Evolutionary conservation across 2,888 invertebrate species (phyloP), one percentile per base, ranked within the genome.

Genomic region (Scaptomyza polygonia): DNA sequence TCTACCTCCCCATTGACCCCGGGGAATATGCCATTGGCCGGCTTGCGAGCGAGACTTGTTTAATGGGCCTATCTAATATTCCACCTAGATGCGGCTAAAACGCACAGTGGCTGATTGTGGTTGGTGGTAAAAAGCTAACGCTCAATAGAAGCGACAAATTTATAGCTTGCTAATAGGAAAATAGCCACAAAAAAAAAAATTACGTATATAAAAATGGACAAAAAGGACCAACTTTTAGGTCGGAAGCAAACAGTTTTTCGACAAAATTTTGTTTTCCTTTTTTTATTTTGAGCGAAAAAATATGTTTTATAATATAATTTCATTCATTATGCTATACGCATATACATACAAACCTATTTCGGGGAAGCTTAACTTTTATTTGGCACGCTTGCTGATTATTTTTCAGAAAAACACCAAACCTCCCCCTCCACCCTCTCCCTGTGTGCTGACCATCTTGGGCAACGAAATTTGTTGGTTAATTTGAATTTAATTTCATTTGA

Each of bases 151-250:
- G 54, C 67, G 72, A 77, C 76, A 75, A 79, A 79, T 79, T 77
- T 77, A 77, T 79, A 78, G 68, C 68, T 77, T 64, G 72, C 77
- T 77, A 79, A 77, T 77, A 75, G 76, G 66, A 75, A 75, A 79
- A 75, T 76, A 78, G 68, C 58, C 52, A 52, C 66, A 9, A 39
- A 59, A 64, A 25, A 25, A n/a, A n/a, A n/a, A n/a, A n/a, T n/a
- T n/a, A n/a, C n/a, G n/a, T 25, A 25, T 4, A 25, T 25, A 25
- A 25, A 25, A 72, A 53, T 64, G 72, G 68, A 74, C 74, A 77
- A 72, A 72, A 77, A 72, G 77, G 77, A 77, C 77, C 45, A 73
- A 75, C 64, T 73, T 77, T 36, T 12, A 14, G 61, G 43, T 43
- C 40, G 73, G 77, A 77, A 72, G 73, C 69, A 74, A 76, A 76